Conservation (phyloP, 2,888 invertebrate species). For the Brenthis hecate region DNA sequence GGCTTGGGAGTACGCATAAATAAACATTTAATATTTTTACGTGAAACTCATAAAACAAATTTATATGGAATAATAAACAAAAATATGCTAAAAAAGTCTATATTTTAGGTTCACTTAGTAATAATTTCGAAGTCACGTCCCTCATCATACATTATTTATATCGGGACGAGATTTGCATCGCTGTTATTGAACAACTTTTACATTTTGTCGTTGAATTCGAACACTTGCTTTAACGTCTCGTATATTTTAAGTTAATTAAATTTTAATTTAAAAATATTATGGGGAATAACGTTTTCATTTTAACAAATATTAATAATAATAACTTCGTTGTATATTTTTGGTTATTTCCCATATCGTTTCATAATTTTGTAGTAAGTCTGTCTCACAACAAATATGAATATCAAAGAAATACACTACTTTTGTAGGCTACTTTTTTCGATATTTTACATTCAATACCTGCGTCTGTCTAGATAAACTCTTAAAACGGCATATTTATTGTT, state of each 20-base stretch:
- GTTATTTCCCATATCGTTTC: too few species aligned
- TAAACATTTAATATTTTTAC: too few species aligned
- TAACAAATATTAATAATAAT: too few species aligned
- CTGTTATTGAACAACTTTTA: constrained; percentile 72
- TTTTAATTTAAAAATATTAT: not conserved
- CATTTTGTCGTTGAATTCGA: constrained; percentile 70
- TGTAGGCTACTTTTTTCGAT: too few species aligned
- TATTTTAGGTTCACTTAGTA: constrained; percentile 29
- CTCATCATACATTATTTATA: constrained; percentile 69
- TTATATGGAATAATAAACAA: constrained; percentile 13
- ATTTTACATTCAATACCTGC: too few species aligned
- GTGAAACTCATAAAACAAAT: not conserved
- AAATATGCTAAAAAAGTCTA: constrained; percentile 19
- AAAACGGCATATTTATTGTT: too few species aligned
- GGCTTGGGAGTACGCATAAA: too few species aligned
- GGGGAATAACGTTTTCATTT: not conserved
- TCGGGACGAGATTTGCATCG: constrained; percentile 65
- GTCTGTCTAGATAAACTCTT: too few species aligned
- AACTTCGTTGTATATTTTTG: too few species aligned
- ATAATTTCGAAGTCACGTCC: constrained; percentile 29
- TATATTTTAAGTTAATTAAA: constrained; percentile 11
- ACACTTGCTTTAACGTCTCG: constrained; percentile 23
- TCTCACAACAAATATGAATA: too few species aligned
- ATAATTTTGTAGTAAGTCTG: too few species aligned
- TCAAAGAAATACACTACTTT: too few species aligned